Percentiles rank a stretch among this genome's conserved stretches.
Evolutionary conservation across 1,140 invertebrate genomes (phyloP).

Genomic region (Bombus haemorrhoidalis): DNA sequence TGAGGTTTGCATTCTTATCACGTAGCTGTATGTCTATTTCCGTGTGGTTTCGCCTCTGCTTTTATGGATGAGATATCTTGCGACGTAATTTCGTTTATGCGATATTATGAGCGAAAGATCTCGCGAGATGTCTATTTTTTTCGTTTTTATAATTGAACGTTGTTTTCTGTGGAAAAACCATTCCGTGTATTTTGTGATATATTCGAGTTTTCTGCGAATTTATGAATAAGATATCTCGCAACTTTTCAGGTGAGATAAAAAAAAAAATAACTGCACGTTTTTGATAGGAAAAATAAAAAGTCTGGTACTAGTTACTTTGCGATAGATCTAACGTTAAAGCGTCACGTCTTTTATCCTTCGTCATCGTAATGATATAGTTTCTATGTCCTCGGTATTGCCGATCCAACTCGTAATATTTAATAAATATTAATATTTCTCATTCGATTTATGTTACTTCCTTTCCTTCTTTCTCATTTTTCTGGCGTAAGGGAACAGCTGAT

Average conservation of each 20-base stretch:
- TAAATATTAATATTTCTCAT: background rate
- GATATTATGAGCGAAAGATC: background rate
- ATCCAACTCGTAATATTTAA: background rate
- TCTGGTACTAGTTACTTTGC: background rate
- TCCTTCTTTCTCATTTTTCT: too few species aligned
- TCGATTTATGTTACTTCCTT: background rate
- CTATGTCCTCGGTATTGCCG: background rate
- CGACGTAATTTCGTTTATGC: background rate
- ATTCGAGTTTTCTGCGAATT: background rate
- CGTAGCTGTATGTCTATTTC: background rate
- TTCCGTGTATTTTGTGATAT: too few species aligned
- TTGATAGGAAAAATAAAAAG: background rate
- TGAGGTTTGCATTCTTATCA: conserved; percentile 2
- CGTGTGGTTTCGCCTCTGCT: background rate
- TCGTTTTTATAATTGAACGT: background rate
- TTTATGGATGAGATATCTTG: background rate
- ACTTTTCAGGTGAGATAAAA: too few species aligned
- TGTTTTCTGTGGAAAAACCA: background rate
- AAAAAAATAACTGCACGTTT: too few species aligned
- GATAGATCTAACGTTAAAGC: background rate
- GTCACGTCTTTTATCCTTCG: background rate
- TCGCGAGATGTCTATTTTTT: too few species aligned
- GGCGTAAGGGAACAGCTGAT: background rate
- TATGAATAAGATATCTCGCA: background rate
- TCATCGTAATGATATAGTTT: background rate